phyloP scores from a whole-genome alignment of 2,797 vertebrate species.

The Megalops cyprinoides region DNA sequence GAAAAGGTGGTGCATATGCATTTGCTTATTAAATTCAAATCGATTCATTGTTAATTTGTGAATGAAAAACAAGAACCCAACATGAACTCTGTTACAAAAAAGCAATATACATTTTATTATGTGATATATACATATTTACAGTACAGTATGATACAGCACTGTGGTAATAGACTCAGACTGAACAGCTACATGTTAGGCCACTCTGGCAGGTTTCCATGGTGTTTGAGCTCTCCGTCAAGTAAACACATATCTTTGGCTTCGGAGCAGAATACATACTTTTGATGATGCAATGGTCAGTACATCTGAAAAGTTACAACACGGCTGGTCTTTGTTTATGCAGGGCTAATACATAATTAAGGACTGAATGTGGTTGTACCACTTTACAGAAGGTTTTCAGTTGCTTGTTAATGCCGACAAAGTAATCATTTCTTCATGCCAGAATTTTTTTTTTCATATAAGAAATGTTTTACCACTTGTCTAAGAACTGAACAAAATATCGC shows the following conservation, averaged over 20 bases:
- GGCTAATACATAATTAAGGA: not conserved
- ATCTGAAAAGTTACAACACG: constrained; percentile 12
- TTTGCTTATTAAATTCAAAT: constrained; percentile 46
- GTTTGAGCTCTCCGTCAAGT: constrained; percentile 48
- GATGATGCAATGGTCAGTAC: constrained; percentile 16
- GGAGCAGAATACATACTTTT: constrained; percentile 36
- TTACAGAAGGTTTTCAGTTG: not conserved
- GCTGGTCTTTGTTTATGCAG: not conserved
- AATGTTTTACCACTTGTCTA: not conserved
- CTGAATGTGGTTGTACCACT: constrained; percentile 39
- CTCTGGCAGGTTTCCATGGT: constrained; percentile 65
- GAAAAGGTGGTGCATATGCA: constrained; percentile 35
- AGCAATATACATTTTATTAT: constrained; percentile 76
- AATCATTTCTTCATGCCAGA: not conserved
- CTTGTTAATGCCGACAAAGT: not conserved
- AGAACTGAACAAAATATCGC: not conserved
- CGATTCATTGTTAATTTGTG: not conserved
- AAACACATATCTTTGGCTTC: constrained; percentile 72
- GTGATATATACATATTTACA: constrained; percentile 70
- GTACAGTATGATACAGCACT: constrained; percentile 75
- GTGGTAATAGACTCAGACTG: constrained; percentile 70
- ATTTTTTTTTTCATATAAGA: not conserved
- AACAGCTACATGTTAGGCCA: constrained; percentile 70
- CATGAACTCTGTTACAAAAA: constrained; percentile 45
- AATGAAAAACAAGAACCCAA: not conserved